Percentiles rank a stretch among this genome's conserved stretches.
phyloP scores from a whole-genome alignment of 2,797 vertebrate genomes.

The Jordanella pulchra region DNA sequence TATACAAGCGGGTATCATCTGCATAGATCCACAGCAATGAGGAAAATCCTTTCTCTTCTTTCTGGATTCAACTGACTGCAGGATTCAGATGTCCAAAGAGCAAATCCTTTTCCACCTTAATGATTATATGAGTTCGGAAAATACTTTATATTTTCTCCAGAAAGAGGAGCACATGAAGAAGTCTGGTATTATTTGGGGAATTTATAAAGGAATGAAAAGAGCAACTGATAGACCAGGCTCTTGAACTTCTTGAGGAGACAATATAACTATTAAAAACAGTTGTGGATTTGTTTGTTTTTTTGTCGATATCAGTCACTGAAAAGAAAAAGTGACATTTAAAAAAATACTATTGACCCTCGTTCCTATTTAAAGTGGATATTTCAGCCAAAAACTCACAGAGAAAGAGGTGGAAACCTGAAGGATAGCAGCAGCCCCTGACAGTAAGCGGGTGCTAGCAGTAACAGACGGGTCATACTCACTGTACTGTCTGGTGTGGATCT shows the following conservation, averaged over 20 bases:
- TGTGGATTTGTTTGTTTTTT: background rate
- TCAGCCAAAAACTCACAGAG: background rate
- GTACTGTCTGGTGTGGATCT: constrained; percentile 29
- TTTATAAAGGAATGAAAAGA: background rate
- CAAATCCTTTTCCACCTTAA: background rate
- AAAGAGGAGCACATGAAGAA: background rate
- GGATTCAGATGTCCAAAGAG: background rate
- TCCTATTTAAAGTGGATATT: background rate
- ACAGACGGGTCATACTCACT: constrained; percentile 39
- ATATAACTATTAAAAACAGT: background rate
- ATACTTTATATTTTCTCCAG: background rate
- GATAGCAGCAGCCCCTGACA: constrained; percentile 9
- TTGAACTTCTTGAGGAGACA: background rate
- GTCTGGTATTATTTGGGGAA: background rate
- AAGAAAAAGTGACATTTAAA: background rate
- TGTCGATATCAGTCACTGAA: background rate
- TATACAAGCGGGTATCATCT: constrained; percentile 7
- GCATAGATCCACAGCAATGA: constrained; percentile 4
- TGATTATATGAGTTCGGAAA: background rate
- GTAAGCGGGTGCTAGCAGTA: constrained; percentile 22
- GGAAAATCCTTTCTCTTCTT: constrained; percentile 9
- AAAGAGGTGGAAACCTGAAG: background rate
- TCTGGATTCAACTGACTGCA: background rate
- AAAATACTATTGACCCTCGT: background rate
- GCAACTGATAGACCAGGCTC: too few relatives aligned